phyloP scores from a whole-genome alignment of 2,113 vertebrate species.

The Prunella himalayana region DNA sequence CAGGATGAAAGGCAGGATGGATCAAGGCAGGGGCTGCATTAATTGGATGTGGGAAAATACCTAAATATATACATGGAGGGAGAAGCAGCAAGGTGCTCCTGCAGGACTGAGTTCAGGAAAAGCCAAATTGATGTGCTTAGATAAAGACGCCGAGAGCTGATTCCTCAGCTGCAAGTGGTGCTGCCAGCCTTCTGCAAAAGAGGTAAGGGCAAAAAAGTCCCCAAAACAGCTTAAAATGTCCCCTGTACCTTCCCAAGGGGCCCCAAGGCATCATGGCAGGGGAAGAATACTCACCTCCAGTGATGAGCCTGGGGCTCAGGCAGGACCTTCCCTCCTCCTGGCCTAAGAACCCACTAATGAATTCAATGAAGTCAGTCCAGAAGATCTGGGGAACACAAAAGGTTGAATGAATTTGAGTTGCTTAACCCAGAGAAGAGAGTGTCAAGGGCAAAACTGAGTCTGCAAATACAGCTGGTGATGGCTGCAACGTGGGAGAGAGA shows the following conservation, averaged over 20 bases:
- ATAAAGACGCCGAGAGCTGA: not conserved
- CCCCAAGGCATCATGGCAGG: not conserved
- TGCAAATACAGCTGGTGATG: not conserved
- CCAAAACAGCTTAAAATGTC: not conserved
- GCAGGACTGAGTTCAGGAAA: not conserved
- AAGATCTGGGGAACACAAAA: not conserved
- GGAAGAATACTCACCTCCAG: not conserved
- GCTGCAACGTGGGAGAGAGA: not conserved
- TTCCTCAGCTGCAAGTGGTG: not conserved
- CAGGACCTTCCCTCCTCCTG: not conserved
- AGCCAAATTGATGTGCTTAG: not conserved
- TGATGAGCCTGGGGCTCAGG: not conserved
- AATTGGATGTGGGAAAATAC: constrained; percentile 19
- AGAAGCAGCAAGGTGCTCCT: not conserved
- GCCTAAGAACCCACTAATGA: not conserved
- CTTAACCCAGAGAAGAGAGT: not conserved
- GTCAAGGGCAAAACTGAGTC: not conserved
- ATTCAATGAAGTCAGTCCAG: not conserved
- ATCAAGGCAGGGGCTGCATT: not conserved
- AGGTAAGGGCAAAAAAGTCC: not conserved
- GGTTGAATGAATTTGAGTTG: not conserved
- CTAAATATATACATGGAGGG: not conserved
- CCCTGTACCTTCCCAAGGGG: not conserved
- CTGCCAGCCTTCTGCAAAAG: not conserved
- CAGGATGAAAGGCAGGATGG: constrained; percentile 17